Conservation (phyloP, 2,888 invertebrate species). For the Tenthredo scrophulariae region DNA sequence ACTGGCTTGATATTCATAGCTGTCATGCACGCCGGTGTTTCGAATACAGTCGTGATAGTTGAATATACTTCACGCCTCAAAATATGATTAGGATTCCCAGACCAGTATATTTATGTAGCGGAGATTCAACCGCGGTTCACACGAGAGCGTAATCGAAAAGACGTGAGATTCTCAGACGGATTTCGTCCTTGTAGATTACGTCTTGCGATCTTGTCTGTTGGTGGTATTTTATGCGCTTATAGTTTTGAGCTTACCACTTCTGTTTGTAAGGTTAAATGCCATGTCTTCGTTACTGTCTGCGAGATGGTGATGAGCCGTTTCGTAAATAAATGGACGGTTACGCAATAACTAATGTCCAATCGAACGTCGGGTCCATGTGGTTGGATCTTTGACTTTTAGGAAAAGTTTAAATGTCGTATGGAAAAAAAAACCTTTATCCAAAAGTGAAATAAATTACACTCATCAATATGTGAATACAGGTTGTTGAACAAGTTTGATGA, state of each 20-base stretch:
- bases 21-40: not conserved
- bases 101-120: not conserved
- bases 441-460: not conserved
- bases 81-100: not conserved
- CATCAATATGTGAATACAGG: not conserved
- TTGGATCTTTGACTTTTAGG: not conserved
- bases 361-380: not conserved
- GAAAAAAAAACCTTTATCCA: not conserved
- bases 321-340: not conserved
- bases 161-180: not conserved
- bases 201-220: not conserved
- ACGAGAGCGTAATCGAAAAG: not conserved
- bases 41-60: not conserved
- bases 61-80: not conserved
- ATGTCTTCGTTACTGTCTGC: conserved; percentile 14
- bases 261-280: conserved; percentile 28
- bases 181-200: not conserved
- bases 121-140: not conserved
- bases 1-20: not conserved
- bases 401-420: not conserved
- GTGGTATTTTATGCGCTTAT: not conserved
- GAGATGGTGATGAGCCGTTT: conserved; percentile 7
- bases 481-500: not conserved
- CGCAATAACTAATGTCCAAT: not conserved
- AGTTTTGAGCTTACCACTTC: not conserved